Conservation (phyloP, 2,113 vertebrate species). For the Myotis yumanensis region DNA sequence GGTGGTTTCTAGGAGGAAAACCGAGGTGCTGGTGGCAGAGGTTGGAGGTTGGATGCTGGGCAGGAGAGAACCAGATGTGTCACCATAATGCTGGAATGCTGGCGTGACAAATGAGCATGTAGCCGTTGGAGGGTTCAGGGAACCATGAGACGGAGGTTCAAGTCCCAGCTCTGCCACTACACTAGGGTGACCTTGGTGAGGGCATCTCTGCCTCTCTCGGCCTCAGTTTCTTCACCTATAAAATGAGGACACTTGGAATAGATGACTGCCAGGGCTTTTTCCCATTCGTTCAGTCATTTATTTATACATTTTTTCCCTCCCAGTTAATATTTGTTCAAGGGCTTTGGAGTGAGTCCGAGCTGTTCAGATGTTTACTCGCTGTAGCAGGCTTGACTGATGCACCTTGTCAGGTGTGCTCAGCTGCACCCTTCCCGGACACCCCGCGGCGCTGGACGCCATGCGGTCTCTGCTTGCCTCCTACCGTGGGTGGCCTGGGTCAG, state of each 20-base stretch:
- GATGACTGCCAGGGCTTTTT: neutral
- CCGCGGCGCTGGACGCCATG: accelerated
- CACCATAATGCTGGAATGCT: too few relatives aligned
- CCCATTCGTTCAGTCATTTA: too few relatives aligned
- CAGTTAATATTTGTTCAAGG: neutral
- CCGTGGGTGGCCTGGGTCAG: neutral
- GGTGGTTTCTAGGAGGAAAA: neutral
- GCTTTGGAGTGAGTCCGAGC: neutral
- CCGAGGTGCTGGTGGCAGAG: neutral
- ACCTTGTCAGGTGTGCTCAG: neutral
- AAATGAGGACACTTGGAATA: neutral
- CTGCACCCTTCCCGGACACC: neutral
- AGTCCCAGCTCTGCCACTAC: neutral
- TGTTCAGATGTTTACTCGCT: neutral
- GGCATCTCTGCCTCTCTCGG: neutral
- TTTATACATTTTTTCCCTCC: neutral
- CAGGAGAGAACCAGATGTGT: neutral
- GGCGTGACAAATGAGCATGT: accelerated
- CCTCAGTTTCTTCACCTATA: neutral
- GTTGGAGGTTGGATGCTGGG: neutral
- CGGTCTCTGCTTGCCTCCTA: accelerated
- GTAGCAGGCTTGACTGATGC: accelerated
- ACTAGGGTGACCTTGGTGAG: neutral
- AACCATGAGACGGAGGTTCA: neutral
- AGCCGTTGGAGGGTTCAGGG: neutral